These are phyloP conservation scores for Sebastes jordani DNA, from an alignment of 2,797 vertebrate genomes.

Conservation along the genomic window DNA sequence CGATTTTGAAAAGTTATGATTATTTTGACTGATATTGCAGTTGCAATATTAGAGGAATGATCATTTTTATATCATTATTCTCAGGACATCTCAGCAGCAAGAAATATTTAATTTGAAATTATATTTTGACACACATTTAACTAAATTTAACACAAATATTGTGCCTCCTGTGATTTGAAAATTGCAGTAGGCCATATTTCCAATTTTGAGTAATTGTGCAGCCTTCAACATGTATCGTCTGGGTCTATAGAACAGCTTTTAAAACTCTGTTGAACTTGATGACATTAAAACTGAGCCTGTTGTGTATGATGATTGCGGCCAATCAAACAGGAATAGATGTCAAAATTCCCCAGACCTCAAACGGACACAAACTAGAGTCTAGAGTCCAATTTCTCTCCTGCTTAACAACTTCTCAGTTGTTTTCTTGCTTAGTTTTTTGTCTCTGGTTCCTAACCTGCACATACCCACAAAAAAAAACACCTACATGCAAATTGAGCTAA, in stretches of 20 bases:
- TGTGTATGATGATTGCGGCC: not conserved
- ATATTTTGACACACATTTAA: too few species aligned
- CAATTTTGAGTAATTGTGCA: too few species aligned
- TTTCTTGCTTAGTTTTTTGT: not conserved
- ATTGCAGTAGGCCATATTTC: too few species aligned
- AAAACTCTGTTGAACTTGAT: not conserved
- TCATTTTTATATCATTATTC: fast-evolving
- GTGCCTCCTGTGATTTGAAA: too few species aligned
- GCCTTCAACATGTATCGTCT: not conserved
- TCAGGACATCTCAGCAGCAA: too few species aligned
- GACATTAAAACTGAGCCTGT: not conserved
- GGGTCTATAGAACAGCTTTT: not conserved
- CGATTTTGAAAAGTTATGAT: too few species aligned
- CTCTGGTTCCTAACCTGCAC: not conserved
- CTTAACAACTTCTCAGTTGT: not conserved
- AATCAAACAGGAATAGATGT: slow-evolving; percentile 4
- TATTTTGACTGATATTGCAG: too few species aligned
- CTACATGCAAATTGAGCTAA: slow-evolving; percentile 1
- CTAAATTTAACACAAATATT: too few species aligned
- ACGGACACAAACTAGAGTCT: not conserved
- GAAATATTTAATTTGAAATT: too few species aligned
- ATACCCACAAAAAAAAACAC: not conserved
- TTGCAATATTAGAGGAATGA: too few species aligned
- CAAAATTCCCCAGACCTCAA: slow-evolving; percentile 11
- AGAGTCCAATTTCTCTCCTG: not conserved